phyloP scores from a whole-genome alignment of 2,797 vertebrate species.

The Rhodeus uyekii region DNA sequence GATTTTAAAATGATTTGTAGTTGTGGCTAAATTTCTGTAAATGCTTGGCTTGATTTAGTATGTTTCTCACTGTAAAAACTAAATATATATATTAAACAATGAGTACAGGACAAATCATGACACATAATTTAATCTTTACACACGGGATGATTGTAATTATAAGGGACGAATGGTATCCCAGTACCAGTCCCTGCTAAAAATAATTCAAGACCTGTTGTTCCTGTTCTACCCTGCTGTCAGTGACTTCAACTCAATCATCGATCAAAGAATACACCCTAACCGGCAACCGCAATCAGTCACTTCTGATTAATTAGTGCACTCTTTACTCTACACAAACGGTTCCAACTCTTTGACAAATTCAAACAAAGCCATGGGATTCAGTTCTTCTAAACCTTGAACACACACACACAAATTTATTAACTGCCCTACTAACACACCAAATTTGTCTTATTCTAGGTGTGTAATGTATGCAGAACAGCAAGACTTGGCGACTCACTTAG shows the following conservation, averaged over 20 bases:
- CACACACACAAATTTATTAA: neutral
- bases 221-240: conserved; percentile 3
- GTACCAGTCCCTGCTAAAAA: neutral
- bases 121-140: neutral
- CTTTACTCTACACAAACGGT: neutral
- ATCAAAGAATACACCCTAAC: neutral
- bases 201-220: neutral
- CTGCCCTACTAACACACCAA: neutral
- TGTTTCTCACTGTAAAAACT: no score
- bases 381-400: neutral
- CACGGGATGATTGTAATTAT: neutral
- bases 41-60: no score
- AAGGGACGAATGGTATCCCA: no score
- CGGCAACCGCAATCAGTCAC: neutral
- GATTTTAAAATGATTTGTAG: no score
- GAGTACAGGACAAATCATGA: no score
- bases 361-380: neutral
- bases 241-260: neutral
- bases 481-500: neutral
- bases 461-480: neutral
- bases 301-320: neutral
- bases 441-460: neutral
- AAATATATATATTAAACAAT: no score
- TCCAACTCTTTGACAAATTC: conserved; percentile 8
- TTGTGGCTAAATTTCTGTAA: no score